phyloP scores from a whole-genome alignment of 2,797 vertebrate species.

The Enteromius treurensis region DNA sequence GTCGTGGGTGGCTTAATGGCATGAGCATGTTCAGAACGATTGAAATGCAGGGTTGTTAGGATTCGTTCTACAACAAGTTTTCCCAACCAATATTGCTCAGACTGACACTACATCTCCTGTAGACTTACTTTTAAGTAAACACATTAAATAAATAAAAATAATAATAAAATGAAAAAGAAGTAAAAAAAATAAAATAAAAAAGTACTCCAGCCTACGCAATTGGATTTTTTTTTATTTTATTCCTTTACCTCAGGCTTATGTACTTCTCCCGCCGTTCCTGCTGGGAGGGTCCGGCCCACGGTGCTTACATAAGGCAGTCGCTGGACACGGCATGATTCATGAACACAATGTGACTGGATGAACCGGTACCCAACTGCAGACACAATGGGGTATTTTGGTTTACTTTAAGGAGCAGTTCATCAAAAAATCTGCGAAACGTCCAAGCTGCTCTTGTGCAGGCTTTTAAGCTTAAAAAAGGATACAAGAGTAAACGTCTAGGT shows the following conservation, averaged over 20 bases:
- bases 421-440: not conserved
- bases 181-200: not conserved
- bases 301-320: slow-evolving; percentile 53
- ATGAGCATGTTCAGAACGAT: slow-evolving; percentile 59
- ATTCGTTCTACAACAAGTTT: slow-evolving; percentile 1
- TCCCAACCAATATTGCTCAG: not conserved
- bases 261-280: slow-evolving; percentile 10
- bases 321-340: slow-evolving; percentile 55
- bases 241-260: slow-evolving; percentile 18
- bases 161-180: not conserved
- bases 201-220: slow-evolving; percentile 14
- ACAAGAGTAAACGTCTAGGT: not conserved
- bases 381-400: slow-evolving; percentile 28
- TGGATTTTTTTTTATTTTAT: slow-evolving; percentile 23
- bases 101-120: not conserved
- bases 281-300: slow-evolving; percentile 42
- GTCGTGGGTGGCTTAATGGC: slow-evolving; percentile 74
- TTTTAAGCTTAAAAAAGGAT: not conserved
- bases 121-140: not conserved
- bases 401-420: not conserved
- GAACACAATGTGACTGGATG: not conserved
- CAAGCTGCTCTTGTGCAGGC: not conserved
- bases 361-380: not conserved
- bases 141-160: not conserved
- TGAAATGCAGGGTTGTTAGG: not conserved